Base-by-base conservation (phyloP, 2,113 vertebrate species). In the Xiphias gladius region DNA sequence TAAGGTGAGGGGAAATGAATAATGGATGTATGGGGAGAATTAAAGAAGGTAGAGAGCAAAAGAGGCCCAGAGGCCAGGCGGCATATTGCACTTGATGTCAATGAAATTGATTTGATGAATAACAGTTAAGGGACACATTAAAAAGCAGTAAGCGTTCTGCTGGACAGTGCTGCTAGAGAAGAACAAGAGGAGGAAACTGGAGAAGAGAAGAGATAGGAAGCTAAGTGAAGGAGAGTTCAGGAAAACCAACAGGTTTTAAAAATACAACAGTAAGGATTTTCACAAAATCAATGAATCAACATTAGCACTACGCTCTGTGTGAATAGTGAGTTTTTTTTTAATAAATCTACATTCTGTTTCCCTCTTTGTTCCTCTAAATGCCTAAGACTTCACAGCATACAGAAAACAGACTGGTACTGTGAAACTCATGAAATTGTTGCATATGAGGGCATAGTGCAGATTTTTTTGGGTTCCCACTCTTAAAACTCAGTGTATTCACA, bases 401-500 rank as follows among this genome's bases (percentile, higher is more conserved):
- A 73, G 76, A 88, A 70, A 76, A 66, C n/a, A 59, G 24, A 73
- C 63, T 48, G 30, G 14, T 48, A 26, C 19, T 43, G 63, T 62
- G 68, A 58, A 73, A 68, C 67, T 76, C 12, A 7, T 39, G 28
- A 67, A 83, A 66, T 80, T 30, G 66, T 59, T 79, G 73, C 55
- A 86, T 78, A 84, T 88, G 0, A 85, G 86, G 83, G 61, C 61
- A 70, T 6, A 24, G 48, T 55, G 80, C 65, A 67, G 68, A n/a
- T 39, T 65, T 85, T 75, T 79, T 39, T 43, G 19, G 43, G 37
- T 55, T 83, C 55, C 59, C 20, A 58, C 73, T 76, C 35, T 46
- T 76, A 82, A 88, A 86, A 65, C 76, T 79, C 75, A 73, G 65
- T 87, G 83, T 80, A 79, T 81, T 73, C 76, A 82, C 78, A 22